Percentiles rank a stretch among this genome's conserved stretches.
These are phyloP conservation scores for Rhabditoides inermis DNA, from an alignment of 2,888 invertebrate species.

Conservation along the genomic window DNA sequence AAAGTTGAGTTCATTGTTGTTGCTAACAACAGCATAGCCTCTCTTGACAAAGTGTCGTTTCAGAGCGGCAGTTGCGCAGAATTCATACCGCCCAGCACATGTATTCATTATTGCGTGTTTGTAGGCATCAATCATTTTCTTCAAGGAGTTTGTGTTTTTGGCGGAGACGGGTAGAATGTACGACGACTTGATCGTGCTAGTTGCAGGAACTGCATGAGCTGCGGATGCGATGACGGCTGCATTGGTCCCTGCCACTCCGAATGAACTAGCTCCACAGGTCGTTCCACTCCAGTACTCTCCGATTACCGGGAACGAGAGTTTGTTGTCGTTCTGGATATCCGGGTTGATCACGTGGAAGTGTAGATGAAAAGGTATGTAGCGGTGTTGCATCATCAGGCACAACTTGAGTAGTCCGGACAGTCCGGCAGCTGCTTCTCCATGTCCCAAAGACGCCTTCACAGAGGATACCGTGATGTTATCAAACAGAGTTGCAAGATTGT, in stretches of 20 bases:
- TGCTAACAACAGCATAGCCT: no score
- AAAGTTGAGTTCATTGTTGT: no score
- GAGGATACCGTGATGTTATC: conserved; percentile 21
- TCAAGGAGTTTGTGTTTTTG: conserved; percentile 30
- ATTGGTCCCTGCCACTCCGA: conserved; percentile 49
- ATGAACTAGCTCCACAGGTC: conserved; percentile 47
- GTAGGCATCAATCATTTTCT: conserved; percentile 4
- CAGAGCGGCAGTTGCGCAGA: no score
- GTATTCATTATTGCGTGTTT: background rate
- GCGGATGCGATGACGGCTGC: conserved; percentile 33
- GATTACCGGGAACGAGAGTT: conserved; percentile 25
- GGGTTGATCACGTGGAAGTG: conserved; percentile 39
- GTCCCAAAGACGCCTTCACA: conserved; percentile 44
- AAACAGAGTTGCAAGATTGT: conserved; percentile 30
- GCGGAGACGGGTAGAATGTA: conserved; percentile 34
- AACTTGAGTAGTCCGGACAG: conserved; percentile 42
- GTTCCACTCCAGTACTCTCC: no score
- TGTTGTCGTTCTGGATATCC: conserved; percentile 28
- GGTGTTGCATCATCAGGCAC: conserved; percentile 26
- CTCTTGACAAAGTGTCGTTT: no score
- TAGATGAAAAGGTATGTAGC: conserved; percentile 34
- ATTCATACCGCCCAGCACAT: no score
- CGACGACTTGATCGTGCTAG: no score
- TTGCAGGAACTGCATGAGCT: no score
- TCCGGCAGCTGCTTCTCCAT: conserved; percentile 48